Evolutionary conservation across 1,140 invertebrate species (phyloP).

Genomic region (Drosophila cardini): DNA sequence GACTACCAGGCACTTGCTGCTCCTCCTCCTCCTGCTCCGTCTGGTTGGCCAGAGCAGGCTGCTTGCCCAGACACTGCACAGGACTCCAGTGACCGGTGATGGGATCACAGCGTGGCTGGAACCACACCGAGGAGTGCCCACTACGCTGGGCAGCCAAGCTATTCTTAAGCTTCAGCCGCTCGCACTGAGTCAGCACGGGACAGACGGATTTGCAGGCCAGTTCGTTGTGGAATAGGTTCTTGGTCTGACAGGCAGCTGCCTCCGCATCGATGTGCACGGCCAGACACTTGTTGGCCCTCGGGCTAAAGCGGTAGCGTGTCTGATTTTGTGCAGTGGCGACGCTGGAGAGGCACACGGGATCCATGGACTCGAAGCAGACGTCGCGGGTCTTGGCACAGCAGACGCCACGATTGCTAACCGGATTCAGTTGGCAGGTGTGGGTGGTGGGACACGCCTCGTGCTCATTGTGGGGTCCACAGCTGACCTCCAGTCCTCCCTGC

Average conservation of each 20-base stretch:
- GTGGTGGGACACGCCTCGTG: slow-evolving; percentile 91
- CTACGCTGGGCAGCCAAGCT: slow-evolving; percentile 89
- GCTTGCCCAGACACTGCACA: slow-evolving; percentile 90
- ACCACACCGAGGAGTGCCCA: slow-evolving; percentile 85
- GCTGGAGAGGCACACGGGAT: slow-evolving; percentile 86
- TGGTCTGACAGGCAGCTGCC: slow-evolving; percentile 90
- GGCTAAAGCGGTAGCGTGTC: slow-evolving; percentile 92
- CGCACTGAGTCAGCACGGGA: slow-evolving; percentile 92
- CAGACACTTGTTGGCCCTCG: slow-evolving; percentile 90
- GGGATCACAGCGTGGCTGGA: slow-evolving; percentile 90
- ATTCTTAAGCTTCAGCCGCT: slow-evolving; percentile 91
- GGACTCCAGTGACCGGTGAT: slow-evolving; percentile 91
- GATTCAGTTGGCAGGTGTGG: slow-evolving; percentile 93
- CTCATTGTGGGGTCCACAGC: slow-evolving; percentile 89
- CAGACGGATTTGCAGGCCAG: slow-evolving; percentile 93
- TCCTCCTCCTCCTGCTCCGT: slow-evolving; percentile 20
- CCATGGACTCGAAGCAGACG: slow-evolving; percentile 91
- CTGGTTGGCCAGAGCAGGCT: slow-evolving; percentile 42
- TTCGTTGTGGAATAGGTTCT: slow-evolving; percentile 95
- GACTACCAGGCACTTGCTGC: slow-evolving; percentile 16
- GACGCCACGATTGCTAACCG: slow-evolving; percentile 91
- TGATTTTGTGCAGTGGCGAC: slow-evolving; percentile 84
- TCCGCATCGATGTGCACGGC: slow-evolving; percentile 87
- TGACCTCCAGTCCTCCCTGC: slow-evolving; percentile 87
- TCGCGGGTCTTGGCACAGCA: slow-evolving; percentile 94